Evolutionary conservation across 2,888 invertebrate genomes (phyloP).

Genomic region (Chaetogeoica ovagalla): DNA sequence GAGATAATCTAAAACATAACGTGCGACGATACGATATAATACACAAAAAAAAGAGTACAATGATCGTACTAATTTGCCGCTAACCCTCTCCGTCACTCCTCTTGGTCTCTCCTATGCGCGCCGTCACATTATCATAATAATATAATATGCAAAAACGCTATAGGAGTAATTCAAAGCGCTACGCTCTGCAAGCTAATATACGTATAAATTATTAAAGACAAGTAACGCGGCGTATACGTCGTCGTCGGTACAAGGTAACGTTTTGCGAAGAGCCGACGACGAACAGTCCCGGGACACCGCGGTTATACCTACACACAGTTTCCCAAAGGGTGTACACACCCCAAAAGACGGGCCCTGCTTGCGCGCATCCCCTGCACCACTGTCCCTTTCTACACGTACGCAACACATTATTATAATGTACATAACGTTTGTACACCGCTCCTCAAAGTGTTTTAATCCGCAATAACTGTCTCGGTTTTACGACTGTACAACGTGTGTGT

Average conservation of each 20-base stretch:
- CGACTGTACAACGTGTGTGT: slow-evolving; percentile 13
- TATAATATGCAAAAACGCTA: slow-evolving; percentile 26
- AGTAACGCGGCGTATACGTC: neutral
- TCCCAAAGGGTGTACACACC: no score
- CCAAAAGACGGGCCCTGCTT: neutral
- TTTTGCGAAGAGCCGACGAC: no score
- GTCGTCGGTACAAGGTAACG: no score
- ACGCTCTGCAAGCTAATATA: neutral
- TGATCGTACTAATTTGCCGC: slow-evolving; percentile 45
- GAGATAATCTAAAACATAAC: slow-evolving; percentile 1
- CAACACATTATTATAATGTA: no score
- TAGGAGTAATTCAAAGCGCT: slow-evolving; percentile 23
- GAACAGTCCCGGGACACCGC: neutral
- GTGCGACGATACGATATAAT: no score
- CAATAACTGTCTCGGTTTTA: slow-evolving; percentile 49
- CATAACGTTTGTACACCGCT: no score
- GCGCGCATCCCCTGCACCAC: no score
- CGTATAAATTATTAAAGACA: no score
- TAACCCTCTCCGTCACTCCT: slow-evolving; percentile 23
- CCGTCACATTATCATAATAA: slow-evolving; percentile 21
- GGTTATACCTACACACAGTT: no score
- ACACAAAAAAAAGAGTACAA: slow-evolving; percentile 3
- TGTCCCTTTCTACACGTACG: no score
- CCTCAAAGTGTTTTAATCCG: slow-evolving; percentile 52
- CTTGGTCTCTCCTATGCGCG: no score